Percentiles rank a stretch among this genome's conserved stretches.
These are phyloP conservation scores for Eulithis prunata DNA, from an alignment of 2,888 invertebrate species.

Conservation along the genomic window DNA sequence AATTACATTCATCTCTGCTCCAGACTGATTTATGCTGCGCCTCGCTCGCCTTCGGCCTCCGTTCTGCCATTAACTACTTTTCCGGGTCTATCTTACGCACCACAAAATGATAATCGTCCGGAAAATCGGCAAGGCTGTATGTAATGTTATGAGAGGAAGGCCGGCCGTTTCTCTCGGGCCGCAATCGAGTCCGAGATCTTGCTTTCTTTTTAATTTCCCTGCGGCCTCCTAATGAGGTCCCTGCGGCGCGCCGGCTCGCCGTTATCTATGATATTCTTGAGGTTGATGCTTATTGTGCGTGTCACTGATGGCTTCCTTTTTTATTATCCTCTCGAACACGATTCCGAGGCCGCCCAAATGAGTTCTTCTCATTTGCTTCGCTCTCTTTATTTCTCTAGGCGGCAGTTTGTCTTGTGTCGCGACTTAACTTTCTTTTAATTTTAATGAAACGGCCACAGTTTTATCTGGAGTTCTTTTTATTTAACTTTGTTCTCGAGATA, in stretches of 20 bases:
- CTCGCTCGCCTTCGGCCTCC: slow-evolving; percentile 57
- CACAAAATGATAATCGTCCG: slow-evolving; percentile 85
- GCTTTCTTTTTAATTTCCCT: slow-evolving; percentile 85
- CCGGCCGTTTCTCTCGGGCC: slow-evolving; percentile 75
- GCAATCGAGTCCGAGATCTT: slow-evolving; percentile 83
- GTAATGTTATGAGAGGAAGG: slow-evolving; percentile 83
- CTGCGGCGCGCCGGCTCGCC: slow-evolving; percentile 69
- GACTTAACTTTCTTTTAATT: slow-evolving; percentile 77
- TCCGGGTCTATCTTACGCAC: slow-evolving; percentile 79
- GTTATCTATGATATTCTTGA: slow-evolving; percentile 85
- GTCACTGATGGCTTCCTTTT: slow-evolving; percentile 84
- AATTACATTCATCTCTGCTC: slow-evolving; percentile 73
- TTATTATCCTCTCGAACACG: slow-evolving; percentile 84
- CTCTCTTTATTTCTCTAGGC: slow-evolving; percentile 83
- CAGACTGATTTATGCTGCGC: slow-evolving; percentile 69
- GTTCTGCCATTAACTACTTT: slow-evolving; percentile 75
- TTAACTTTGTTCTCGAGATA: slow-evolving; percentile 52
- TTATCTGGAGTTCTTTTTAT: slow-evolving; percentile 56
- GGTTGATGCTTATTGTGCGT: slow-evolving; percentile 85
- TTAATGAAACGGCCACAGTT: slow-evolving; percentile 67
- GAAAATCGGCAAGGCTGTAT: slow-evolving; percentile 83
- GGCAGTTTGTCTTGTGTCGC: slow-evolving; percentile 80
- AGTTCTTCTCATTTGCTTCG: slow-evolving; percentile 82
- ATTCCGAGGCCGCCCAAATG: slow-evolving; percentile 82
- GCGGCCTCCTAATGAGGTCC: slow-evolving; percentile 84